A percentile compares a stretch with the other conserved stretches of the same genome.
Evolutionary conservation across 2,113 vertebrate genomes (phyloP).

Genomic region (Cephalopterus ornatus): DNA sequence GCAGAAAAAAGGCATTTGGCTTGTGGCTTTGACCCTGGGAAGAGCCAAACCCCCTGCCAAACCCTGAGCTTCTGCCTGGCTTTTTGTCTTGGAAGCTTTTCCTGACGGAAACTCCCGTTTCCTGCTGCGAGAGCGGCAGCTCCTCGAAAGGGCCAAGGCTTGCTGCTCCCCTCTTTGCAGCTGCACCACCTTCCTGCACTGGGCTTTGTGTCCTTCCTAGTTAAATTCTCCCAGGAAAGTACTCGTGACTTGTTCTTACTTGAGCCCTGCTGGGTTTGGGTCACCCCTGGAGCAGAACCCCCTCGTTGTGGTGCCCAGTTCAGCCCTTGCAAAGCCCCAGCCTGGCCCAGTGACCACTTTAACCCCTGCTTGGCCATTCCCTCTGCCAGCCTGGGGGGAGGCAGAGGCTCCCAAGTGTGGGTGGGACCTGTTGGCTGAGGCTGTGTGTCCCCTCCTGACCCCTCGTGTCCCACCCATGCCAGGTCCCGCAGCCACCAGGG

Average conservation of each 20-base stretch:
- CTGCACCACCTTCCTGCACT: not conserved
- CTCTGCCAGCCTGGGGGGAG: not conserved
- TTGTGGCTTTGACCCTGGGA: not conserved
- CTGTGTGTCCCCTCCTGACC: not conserved
- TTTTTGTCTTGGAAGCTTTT: slow-evolving; percentile 11
- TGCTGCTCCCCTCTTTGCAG: not conserved
- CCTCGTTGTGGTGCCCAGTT: not conserved
- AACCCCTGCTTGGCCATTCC: not conserved
- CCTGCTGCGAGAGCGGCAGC: not conserved
- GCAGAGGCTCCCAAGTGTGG: fast-evolving
- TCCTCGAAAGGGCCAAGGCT: not conserved
- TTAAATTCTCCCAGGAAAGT: not conserved
- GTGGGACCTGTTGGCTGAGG: not conserved
- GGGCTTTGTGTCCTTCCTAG: not conserved
- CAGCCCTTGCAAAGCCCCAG: not conserved
- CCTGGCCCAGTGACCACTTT: not conserved
- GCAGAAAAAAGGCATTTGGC: not conserved
- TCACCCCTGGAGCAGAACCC: not conserved
- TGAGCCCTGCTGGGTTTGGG: not conserved
- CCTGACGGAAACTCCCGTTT: not conserved
- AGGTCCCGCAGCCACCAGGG: not conserved
- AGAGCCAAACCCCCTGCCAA: slow-evolving; percentile 16
- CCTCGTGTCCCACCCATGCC: not conserved
- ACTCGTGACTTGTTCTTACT: not conserved
- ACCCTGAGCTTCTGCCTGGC: slow-evolving; percentile 43